Base-by-base conservation (phyloP, 92 coral and sea anemone genomes). In the Micromussa lordhowensis region DNA sequence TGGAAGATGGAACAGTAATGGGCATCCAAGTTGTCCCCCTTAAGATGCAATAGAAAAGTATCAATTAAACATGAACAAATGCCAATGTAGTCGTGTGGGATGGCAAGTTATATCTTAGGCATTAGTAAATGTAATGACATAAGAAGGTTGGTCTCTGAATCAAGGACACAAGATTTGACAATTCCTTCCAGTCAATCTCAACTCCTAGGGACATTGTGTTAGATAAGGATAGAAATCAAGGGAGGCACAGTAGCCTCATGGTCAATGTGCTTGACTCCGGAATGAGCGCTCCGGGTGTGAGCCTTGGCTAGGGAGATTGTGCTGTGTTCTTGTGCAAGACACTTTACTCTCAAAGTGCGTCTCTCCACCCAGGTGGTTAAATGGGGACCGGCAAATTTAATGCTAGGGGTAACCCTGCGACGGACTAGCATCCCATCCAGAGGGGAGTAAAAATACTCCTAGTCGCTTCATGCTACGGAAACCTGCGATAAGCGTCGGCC, bases 381-480 rank as follows among this genome's bases (percentile, higher is more conserved):
- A n/a, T n/a, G n/a, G n/a, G n/a, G n/a, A n/a, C n/a, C n/a, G n/a
- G n/a, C n/a, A n/a, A n/a, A n/a, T n/a, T n/a, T n/a, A n/a, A n/a
- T n/a, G n/a, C n/a, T n/a, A n/a, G n/a, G n/a, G n/a, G n/a, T n/a
- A n/a, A 40, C 48, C 48, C 48, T 40, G 0, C 7, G 10, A 40
- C 7, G 48, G 48, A 40, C 48, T 5, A 40, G 48, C 48, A 40
- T 40, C 48, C 10, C 7, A 6, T 0, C 10, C 7, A 4, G 48
- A 0, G 48, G 48, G 7, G 86, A 89, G 92, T 91, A 84, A 89
- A 83, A 89, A 4, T 40, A 40, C 48, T 9, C 48, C 48, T 5
- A 40, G 48, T 40, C 6, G 7, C 48, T 40, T 40, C 48, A 40
- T 40, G 48, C 48, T 40, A 40, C 4, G 0, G 48, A 5, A 40